Conservation (phyloP, 1,140 invertebrate genomes). For the Batillaria attramentaria region DNA sequence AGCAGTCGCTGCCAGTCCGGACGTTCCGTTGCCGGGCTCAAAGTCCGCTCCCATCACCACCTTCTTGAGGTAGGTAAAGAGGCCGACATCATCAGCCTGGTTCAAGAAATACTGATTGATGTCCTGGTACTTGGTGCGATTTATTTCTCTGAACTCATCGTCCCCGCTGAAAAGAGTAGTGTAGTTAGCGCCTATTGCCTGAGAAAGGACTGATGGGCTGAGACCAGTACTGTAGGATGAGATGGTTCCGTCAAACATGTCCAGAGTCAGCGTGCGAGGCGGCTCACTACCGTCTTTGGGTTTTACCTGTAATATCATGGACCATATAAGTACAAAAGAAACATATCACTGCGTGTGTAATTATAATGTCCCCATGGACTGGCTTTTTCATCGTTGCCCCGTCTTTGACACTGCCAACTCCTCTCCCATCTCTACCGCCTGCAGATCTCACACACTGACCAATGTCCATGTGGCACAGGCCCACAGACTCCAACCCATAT, state of each 20-base stretch:
- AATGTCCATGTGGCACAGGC: too few species aligned
- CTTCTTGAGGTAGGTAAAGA: conserved; percentile 49
- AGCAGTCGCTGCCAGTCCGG: conserved; percentile 35
- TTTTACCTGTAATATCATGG: neutral
- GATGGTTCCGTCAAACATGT: conserved; percentile 39
- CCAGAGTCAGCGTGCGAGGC: conserved; percentile 51
- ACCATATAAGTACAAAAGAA: too few species aligned
- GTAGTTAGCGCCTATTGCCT: conserved; percentile 19
- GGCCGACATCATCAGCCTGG: conserved; percentile 40
- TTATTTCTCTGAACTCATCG: neutral
- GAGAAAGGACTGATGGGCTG: neutral
- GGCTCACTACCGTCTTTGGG: conserved; percentile 63
- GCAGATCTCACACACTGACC: too few species aligned
- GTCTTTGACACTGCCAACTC: too few species aligned
- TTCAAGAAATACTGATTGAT: conserved; percentile 36
- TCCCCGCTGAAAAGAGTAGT: neutral
- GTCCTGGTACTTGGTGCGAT: neutral
- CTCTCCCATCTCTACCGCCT: too few species aligned
- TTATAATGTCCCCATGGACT: too few species aligned
- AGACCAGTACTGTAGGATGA: conserved; percentile 34
- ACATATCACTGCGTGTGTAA: too few species aligned
- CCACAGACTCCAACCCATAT: too few species aligned
- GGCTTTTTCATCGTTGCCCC: too few species aligned
- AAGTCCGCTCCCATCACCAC: conserved; percentile 52
- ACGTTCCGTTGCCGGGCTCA: conserved; percentile 4